phyloP scores from a whole-genome alignment of 2,888 invertebrate genomes.

The Melieria picta region DNA sequence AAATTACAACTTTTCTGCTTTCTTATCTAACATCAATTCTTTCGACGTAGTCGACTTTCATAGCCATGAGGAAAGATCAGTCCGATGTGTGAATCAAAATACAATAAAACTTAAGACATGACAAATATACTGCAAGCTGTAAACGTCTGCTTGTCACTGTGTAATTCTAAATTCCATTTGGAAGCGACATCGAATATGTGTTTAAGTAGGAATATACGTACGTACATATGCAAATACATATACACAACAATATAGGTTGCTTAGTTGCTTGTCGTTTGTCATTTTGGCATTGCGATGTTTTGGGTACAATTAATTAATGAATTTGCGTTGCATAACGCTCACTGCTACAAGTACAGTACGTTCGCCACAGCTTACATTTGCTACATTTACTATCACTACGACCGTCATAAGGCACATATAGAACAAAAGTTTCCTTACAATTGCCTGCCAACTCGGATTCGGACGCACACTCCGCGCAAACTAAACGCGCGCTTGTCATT shows the following conservation, averaged over 20 bases:
- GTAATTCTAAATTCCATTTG: no score
- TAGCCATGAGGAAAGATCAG: conserved; percentile 28
- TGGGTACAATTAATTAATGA: no score
- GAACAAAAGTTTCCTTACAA: background rate
- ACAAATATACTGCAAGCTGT: no score
- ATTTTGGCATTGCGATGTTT: no score
- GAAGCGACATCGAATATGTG: background rate
- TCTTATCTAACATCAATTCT: background rate
- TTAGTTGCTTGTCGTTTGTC: no score
- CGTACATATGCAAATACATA: background rate
- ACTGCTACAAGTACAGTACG: no score
- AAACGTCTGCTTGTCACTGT: no score
- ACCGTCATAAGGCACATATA: background rate
- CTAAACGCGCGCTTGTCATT: no score
- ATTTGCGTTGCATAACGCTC: no score
- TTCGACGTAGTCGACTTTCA: conserved; percentile 12
- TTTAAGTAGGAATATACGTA: background rate
- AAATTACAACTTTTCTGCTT: conserved; percentile 19
- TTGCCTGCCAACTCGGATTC: no score
- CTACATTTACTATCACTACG: background rate
- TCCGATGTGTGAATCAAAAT: conserved; percentile 9
- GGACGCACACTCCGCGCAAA: no score
- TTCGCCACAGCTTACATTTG: no score
- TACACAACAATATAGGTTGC: background rate
- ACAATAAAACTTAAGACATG: background rate